Evolutionary conservation across 37 sponge, comb jelly and placozoan species (phyloP).

Genomic region (Petrosia ficiformis): DNA sequence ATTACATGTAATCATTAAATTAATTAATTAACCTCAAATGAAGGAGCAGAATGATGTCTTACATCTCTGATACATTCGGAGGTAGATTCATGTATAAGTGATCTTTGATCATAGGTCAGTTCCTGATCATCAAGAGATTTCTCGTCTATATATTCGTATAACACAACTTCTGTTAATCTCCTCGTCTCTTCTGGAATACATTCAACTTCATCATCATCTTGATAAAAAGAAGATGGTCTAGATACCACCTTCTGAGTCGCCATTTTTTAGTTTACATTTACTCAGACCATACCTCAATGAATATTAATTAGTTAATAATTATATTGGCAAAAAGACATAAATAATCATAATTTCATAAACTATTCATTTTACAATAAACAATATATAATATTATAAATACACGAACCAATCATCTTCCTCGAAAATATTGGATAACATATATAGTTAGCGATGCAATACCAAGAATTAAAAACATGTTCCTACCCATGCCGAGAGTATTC

Average conservation of each 20-base stretch:
- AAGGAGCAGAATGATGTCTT: no score
- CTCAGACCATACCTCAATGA: no score
- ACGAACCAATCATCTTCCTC: not conserved
- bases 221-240: not conserved
- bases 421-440: constrained; percentile 5
- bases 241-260: not conserved
- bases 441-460: constrained; percentile 32
- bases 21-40: no score
- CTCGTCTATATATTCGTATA: not conserved
- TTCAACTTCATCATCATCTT: not conserved
- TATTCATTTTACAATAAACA: no score
- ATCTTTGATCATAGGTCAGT: not conserved
- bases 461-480: constrained; percentile 15
- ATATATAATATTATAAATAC: no score
- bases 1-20: no score
- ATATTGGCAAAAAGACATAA: no score
- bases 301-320: not conserved
- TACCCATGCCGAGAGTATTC: not conserved
- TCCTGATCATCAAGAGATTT: not conserved
- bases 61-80: not conserved
- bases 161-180: not conserved
- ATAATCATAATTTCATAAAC: no score
- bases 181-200: not conserved
- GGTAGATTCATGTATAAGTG: not conserved
- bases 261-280: no score